Base-by-base conservation (phyloP, 2,113 vertebrate species). In the Callipepla squamata region DNA sequence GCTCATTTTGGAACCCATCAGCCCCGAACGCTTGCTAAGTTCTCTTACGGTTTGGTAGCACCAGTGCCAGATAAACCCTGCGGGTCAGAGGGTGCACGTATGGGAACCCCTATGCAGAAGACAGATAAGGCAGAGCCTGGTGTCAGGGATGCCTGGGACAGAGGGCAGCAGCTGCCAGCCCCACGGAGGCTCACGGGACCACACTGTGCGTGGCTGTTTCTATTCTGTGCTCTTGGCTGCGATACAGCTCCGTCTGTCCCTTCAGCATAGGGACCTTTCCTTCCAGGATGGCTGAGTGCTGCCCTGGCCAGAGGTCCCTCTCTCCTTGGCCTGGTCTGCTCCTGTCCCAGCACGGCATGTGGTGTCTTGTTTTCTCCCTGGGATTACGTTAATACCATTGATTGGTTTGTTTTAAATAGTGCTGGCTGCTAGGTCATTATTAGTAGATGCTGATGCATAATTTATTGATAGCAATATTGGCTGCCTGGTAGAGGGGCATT, bases 361-460 rank as follows among this genome's bases (percentile, higher is more conserved):
- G 82, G 89, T 93, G 92, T 94, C 96, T 96, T 95, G 90, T 95
- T 95, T 94, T 95, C 96, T 94, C 95, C 90, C 93, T 94, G 91
- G 95, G 90, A 93, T 93, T 96, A 92, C 26, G 69, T 95, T 96
- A 89, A 94, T 94, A 57, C 75, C 92, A 96, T 97, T 47, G 95
- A 96, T 96, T 95, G 95, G 95, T 87, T 97, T 97, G 95, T 96
- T 97, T 95, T 94, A 96, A 97, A 96, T 94, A 94, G 96, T 65
- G 73, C 89, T 94, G 93, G 83, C 97, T 96, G 94, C 93, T 87
- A 42, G 95, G 95, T 91, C 94, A 87, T 96, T 96, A 96, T 94
- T 96, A 89, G 89, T 94, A 92, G 96, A 95, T 95, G 92, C 95
- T 96, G 94, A 95, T 94, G 96, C 97, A 96, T 95, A 94, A 96